These are phyloP conservation scores for Raja brachyura DNA, from an alignment of 2,113 vertebrate genomes.

Conservation along the genomic window DNA sequence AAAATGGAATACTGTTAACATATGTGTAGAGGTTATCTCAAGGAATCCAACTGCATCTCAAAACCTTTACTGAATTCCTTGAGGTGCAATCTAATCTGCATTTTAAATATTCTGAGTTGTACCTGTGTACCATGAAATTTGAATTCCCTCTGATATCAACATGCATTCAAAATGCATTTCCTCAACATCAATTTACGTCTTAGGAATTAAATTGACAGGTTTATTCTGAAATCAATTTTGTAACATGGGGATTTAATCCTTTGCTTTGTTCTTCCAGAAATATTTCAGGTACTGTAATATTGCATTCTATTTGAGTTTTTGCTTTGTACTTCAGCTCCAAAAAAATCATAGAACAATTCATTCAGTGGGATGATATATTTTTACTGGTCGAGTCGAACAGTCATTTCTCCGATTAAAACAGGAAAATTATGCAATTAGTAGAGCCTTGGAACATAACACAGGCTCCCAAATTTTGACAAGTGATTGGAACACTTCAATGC, in stretches of 20 bases:
- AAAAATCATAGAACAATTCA: not conserved
- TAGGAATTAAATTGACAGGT: not conserved
- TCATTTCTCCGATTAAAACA: not conserved
- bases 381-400: not conserved
- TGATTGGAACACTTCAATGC: not conserved
- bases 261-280: not conserved
- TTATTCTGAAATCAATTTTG: not conserved
- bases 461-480: not conserved
- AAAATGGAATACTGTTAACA: not conserved
- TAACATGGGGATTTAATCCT: not conserved
- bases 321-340: not conserved
- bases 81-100: slow-evolving; percentile 11
- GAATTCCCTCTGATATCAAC: slow-evolving; percentile 1
- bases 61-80: not conserved
- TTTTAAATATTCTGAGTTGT: slow-evolving; percentile 10
- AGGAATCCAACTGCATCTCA: not conserved
- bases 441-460: too few relatives aligned
- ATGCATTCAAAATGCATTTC: not conserved
- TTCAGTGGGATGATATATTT: not conserved
- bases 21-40: slow-evolving; percentile 9
- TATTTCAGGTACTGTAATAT: not conserved
- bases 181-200: not conserved
- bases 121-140: not conserved
- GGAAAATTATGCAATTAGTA: not conserved
- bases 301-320: not conserved